Evolutionary conservation across 1,140 invertebrate genomes (phyloP).

Genomic region (Platorchestia sp.): DNA sequence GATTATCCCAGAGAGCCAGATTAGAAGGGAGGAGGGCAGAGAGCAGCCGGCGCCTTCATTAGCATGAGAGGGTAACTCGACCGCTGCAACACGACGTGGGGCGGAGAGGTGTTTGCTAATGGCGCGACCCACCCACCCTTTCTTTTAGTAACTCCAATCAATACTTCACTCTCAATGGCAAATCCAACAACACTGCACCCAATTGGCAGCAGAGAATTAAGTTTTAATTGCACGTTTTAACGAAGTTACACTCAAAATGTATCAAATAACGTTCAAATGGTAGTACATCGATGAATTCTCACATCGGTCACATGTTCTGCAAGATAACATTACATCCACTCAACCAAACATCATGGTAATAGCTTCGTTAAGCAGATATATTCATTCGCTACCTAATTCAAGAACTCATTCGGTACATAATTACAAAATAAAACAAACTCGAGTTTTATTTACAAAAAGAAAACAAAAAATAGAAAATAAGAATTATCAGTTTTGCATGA

Average conservation of each 20-base stretch:
- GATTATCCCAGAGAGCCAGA: neutral
- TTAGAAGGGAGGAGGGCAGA: too few species aligned
- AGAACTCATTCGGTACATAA: too few species aligned
- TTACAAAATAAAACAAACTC: too few species aligned
- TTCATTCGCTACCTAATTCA: too few species aligned
- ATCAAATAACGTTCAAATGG: neutral
- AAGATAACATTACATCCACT: neutral
- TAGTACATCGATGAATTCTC: neutral
- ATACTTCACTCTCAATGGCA: neutral
- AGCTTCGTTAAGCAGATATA: too few species aligned
- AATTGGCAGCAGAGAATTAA: neutral
- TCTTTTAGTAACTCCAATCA: too few species aligned
- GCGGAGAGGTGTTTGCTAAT: neutral
- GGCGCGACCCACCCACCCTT: neutral
- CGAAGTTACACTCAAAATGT: neutral
- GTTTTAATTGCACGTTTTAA: neutral
- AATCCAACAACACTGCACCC: neutral
- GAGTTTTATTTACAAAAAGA: too few species aligned
- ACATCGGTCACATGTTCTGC: neutral
- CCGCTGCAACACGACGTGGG: neutral
- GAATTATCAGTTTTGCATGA: too few species aligned
- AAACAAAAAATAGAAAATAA: too few species aligned
- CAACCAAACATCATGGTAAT: too few species aligned
- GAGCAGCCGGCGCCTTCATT: neutral
- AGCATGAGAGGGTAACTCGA: neutral